Percentiles rank a stretch among this genome's conserved stretches.
Conservation (phyloP, 2,797 vertebrate genomes). For the Ctenopoma multispine region DNA sequence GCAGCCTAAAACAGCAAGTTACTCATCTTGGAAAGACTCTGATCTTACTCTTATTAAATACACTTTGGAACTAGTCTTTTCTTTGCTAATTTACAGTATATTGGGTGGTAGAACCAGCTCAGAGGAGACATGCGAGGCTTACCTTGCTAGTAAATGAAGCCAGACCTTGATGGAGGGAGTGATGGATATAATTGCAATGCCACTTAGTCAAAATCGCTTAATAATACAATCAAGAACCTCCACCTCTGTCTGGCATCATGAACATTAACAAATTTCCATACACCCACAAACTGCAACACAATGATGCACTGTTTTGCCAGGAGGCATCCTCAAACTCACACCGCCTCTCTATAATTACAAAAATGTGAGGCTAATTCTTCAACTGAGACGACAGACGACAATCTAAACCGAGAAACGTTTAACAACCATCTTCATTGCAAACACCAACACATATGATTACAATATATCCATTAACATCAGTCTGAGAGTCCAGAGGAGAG, state of each 20-base stretch:
- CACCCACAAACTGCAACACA: constrained; percentile 6
- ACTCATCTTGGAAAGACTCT: constrained; percentile 12
- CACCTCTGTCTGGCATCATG: constrained; percentile 5
- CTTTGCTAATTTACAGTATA: not conserved
- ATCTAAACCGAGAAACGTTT: not conserved
- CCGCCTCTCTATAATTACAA: constrained; percentile 2
- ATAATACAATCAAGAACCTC: constrained; percentile 14
- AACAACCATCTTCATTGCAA: not conserved
- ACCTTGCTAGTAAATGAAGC: constrained; percentile 6
- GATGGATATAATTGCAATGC: constrained; percentile 20
- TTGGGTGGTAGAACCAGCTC: not conserved
- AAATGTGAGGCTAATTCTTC: constrained; percentile 15
- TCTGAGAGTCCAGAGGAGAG: not conserved
- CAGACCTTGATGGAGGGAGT: not conserved
- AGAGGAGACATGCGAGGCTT: not conserved
- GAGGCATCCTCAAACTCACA: constrained; percentile 7
- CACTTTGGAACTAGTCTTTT: not conserved
- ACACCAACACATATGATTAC: not conserved
- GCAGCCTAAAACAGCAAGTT: constrained; percentile 5
- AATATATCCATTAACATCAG: constrained; percentile 4
- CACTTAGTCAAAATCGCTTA: constrained; percentile 7
- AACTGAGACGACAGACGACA: not conserved
- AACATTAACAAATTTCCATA: not conserved
- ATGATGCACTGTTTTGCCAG: not conserved
- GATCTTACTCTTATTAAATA: not conserved